Conservation (phyloP, 1,140 invertebrate species). For the Aleiodes sp. region DNA sequence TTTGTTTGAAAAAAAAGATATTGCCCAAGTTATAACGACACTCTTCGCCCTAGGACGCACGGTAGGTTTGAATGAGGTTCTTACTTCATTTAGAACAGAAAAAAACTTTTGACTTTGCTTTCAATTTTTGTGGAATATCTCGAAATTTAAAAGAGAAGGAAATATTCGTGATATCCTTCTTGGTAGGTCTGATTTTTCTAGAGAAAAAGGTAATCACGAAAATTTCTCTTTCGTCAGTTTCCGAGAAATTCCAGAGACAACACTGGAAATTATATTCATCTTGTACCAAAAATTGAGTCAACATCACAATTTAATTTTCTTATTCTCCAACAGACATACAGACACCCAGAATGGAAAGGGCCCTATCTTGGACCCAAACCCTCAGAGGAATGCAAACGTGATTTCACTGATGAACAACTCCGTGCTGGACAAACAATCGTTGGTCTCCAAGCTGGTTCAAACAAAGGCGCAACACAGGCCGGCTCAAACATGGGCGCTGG, state of each 20-base stretch:
- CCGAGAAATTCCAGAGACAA: too few species aligned
- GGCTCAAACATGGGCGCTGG: conserved; percentile 92
- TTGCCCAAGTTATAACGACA: conserved; percentile 86
- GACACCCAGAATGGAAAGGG: conserved; percentile 86
- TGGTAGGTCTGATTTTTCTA: too few species aligned
- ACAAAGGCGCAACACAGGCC: conserved; percentile 88
- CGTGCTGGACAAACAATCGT: conserved; percentile 86
- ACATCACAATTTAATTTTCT: conserved; percentile 23
- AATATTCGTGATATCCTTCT: too few species aligned
- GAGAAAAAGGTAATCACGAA: too few species aligned
- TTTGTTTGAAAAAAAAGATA: conserved; percentile 93
- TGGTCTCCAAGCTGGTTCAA: conserved; percentile 91
- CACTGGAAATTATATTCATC: too few species aligned
- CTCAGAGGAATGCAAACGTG: conserved; percentile 85
- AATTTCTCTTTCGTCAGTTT: too few species aligned
- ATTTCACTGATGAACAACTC: conserved; percentile 90
- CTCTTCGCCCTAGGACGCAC: conserved; percentile 89
- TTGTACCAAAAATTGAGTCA: too few species aligned
- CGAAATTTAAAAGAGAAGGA: background rate
- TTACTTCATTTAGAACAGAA: background rate
- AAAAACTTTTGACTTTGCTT: background rate
- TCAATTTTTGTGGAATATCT: too few species aligned
- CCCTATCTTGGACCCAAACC: conserved; percentile 87
- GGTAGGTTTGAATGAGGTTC: conserved; percentile 76
- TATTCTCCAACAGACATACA: conserved; percentile 75